These are phyloP conservation scores for Stictocephala bisonia DNA, from an alignment of 2,888 invertebrate species.

Conservation along the genomic window DNA sequence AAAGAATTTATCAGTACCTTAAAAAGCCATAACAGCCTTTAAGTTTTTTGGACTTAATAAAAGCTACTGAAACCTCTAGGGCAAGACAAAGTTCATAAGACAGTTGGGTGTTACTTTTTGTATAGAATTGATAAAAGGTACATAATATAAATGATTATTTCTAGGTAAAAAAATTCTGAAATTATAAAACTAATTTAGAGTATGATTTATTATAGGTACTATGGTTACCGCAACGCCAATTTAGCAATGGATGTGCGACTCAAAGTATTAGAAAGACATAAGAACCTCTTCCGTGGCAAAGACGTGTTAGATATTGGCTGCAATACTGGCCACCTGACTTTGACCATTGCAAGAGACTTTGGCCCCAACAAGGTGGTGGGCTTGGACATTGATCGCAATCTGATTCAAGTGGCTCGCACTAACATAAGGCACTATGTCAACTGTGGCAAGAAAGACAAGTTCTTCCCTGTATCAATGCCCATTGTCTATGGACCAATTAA, in stretches of 20 bases:
- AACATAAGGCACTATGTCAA: slow-evolving; percentile 78
- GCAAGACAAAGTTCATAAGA: too few relatives aligned
- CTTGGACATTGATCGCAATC: slow-evolving; percentile 66
- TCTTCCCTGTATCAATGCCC: slow-evolving; percentile 90
- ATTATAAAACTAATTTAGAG: too few relatives aligned
- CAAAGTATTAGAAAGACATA: slow-evolving; percentile 80
- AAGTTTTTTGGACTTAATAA: too few relatives aligned
- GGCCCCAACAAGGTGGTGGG: slow-evolving; percentile 89
- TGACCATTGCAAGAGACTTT: slow-evolving; percentile 88
- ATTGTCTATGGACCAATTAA: slow-evolving; percentile 86
- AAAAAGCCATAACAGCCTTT: too few relatives aligned
- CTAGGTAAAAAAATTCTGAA: too few relatives aligned
- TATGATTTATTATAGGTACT: slow-evolving; percentile 75
- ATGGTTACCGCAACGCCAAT: slow-evolving; percentile 92
- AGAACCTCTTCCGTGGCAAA: slow-evolving; percentile 87
- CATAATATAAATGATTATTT: too few relatives aligned
- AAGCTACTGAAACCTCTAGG: too few relatives aligned
- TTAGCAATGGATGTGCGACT: slow-evolving; percentile 86
- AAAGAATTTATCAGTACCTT: too few relatives aligned
- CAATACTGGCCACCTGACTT: slow-evolving; percentile 95
- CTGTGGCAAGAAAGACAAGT: slow-evolving; percentile 64
- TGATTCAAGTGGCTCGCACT: slow-evolving; percentile 81
- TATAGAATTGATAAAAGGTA: too few relatives aligned
- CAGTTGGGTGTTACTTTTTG: too few relatives aligned
- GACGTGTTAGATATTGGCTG: slow-evolving; percentile 97